Percentiles rank a stretch among this genome's conserved stretches.
Evolutionary conservation across 2,888 invertebrate genomes (phyloP).

Genomic region (Tuta absoluta): DNA sequence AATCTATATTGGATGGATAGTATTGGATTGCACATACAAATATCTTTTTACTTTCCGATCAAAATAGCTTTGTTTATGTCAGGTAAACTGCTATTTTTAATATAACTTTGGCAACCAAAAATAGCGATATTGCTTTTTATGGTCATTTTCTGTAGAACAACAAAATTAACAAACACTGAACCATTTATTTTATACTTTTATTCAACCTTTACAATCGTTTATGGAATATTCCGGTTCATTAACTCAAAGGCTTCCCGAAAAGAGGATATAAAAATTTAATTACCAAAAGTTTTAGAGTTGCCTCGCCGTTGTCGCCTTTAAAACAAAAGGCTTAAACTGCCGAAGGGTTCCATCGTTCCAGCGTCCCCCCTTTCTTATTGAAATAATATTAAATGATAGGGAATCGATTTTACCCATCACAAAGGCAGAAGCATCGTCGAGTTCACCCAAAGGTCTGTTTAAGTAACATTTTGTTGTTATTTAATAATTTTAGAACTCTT

Average conservation of each 20-base stretch:
- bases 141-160: neutral
- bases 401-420: slow-evolving; percentile 64
- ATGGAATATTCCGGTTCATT: slow-evolving; percentile 50
- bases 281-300: slow-evolving; percentile 57
- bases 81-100: no score
- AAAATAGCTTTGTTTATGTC: no score
- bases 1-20: no score
- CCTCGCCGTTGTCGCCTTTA: slow-evolving; percentile 30
- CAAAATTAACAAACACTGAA: slow-evolving; percentile 3
- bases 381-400: slow-evolving; percentile 69
- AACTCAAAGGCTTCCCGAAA: slow-evolving; percentile 42
- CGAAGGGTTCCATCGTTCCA: neutral
- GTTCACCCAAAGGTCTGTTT: slow-evolving; percentile 44
- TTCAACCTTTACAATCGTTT: slow-evolving; percentile 34
- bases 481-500: slow-evolving; percentile 7
- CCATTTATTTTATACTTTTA: slow-evolving; percentile 24
- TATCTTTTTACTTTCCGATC: no score
- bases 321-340: slow-evolving; percentile 8
- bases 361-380: slow-evolving; percentile 53
- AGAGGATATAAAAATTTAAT: slow-evolving; percentile 65
- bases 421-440: slow-evolving; percentile 53
- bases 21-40: no score
- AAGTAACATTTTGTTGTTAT: neutral
- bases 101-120: no score
- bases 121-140: neutral